phyloP scores from a whole-genome alignment of 2,113 vertebrate genomes.

The Neotoma lepida region DNA sequence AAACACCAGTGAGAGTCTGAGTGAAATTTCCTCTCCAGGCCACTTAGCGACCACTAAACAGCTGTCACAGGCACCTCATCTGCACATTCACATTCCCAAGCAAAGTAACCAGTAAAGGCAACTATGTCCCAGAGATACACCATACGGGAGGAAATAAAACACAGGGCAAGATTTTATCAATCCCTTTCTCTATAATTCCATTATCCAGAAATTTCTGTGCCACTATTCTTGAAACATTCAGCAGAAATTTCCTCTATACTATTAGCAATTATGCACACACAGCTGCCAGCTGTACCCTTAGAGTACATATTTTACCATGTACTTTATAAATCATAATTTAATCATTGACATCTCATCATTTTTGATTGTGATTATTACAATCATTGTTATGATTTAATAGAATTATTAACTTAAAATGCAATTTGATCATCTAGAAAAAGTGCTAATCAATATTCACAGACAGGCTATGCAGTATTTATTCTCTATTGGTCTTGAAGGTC shows the following conservation, averaged over 20 bases:
- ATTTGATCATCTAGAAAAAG: constrained; percentile 79
- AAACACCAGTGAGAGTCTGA: neutral
- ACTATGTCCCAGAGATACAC: no score
- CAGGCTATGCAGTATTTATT: constrained; percentile 86
- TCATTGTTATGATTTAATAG: neutral
- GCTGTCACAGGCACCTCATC: neutral
- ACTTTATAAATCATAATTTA: neutral
- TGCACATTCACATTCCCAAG: neutral
- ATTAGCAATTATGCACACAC: neutral
- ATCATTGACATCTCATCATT: constrained; percentile 37
- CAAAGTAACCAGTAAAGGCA: neutral
- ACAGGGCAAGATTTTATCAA: neutral
- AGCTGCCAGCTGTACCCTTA: neutral
- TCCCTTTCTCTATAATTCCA: neutral
- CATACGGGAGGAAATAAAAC: neutral
- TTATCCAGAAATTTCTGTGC: neutral
- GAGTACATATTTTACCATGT: neutral
- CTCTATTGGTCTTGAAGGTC: constrained; percentile 87
- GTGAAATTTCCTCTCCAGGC: neutral
- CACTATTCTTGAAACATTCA: neutral
- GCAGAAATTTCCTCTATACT: neutral
- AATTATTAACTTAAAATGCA: constrained; percentile 75
- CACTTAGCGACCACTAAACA: neutral
- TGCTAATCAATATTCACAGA: constrained; percentile 82
- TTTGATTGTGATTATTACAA: constrained; percentile 26